These are phyloP conservation scores for Quadriops clusia DNA, from an alignment of 2,888 invertebrate species.

Conservation along the genomic window DNA sequence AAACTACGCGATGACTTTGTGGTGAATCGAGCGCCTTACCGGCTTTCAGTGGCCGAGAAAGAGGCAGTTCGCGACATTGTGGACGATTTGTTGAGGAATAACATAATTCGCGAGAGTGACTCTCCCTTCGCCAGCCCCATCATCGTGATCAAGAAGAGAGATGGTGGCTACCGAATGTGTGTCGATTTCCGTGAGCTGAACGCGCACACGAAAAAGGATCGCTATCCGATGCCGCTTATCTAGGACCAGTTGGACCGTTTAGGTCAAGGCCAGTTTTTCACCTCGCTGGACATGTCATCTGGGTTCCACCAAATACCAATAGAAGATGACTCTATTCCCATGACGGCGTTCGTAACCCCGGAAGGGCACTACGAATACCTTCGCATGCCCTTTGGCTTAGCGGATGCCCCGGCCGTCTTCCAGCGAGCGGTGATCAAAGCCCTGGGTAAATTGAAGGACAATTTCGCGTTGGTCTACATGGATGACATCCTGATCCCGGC, in stretches of 20 bases:
- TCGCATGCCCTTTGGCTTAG: constrained; percentile 12
- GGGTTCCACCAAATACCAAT: constrained; percentile 28
- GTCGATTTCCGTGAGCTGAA: constrained; percentile 22
- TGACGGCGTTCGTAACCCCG: constrained; percentile 8
- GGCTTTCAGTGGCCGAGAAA: constrained; percentile 11
- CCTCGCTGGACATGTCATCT: constrained; percentile 20
- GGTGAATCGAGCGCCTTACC: constrained; percentile 13
- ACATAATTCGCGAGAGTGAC: constrained; percentile 12
- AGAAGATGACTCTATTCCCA: constrained; percentile 10
- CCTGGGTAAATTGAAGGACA: constrained; percentile 5
- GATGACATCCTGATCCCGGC: constrained; percentile 9
- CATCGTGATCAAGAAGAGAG: constrained; percentile 15
- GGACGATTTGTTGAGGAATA: constrained; percentile 10
- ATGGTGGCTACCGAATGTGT: constrained; percentile 13
- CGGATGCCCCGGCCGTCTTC: constrained; percentile 10
- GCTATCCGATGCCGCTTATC: constrained; percentile 23
- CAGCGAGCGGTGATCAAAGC: constrained; percentile 12
- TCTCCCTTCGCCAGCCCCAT: constrained; percentile 15
- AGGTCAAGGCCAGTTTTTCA: constrained; percentile 17
- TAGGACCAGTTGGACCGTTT: constrained; percentile 22
- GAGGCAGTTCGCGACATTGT: constrained; percentile 12
- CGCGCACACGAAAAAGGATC: constrained; percentile 19
- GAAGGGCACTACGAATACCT: constrained; percentile 11
- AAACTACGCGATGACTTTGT: constrained; percentile 10
- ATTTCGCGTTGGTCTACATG: constrained; percentile 4